Evolutionary conservation across 2,797 vertebrate genomes (phyloP), one percentile per base, ranked within the genome.

Genomic region (Pitangus sulphuratus): DNA sequence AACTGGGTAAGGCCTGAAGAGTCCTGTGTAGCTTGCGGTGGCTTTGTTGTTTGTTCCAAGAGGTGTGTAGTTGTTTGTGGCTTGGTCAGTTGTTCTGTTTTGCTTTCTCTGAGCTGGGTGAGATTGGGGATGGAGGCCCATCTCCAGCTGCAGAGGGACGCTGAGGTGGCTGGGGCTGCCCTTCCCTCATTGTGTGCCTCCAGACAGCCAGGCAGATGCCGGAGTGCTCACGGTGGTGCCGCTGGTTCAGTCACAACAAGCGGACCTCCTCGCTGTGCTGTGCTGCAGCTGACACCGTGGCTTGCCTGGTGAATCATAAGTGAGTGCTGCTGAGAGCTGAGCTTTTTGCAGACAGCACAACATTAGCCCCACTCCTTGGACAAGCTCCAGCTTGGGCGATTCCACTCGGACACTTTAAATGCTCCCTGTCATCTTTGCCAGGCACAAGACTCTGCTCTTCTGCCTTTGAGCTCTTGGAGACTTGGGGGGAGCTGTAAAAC

Each of bases 311-410:
- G 91, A 94, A 92, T 88, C 61, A 45, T 72, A 47, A 81, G 35
- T 18, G 15, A 70, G 54, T 39, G 58, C 45, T 15, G 7, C 21
- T 2, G 11, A 84, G 69, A 87, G 74, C 89, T 47, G 83, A 94
- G 92, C 72, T 57, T 91, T 89, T 87, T 72, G 37, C 68, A 69
- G 77, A 70, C n/a, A 18, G 42, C 17, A 31, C 3, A 4, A 60
- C 79, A 11, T 88, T 72, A 81, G 74, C 61, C 89, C 69, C 15
- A n/a, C 10, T 20, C 56, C 76, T 92, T 97, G 94, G 94, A 90
- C 83, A 30, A 45, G 58, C 74, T 92, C 89, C 94, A 97, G 48
- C 76, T n/a, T 95, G 88, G 86, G 58, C 5, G 1, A 93, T 96
- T 95, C 93, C 85, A 78, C 77, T 90, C 1, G 2, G 82, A 35